phyloP scores from a whole-genome alignment of 2,113 vertebrate genomes.

The Reinhardtius hippoglossoides region DNA sequence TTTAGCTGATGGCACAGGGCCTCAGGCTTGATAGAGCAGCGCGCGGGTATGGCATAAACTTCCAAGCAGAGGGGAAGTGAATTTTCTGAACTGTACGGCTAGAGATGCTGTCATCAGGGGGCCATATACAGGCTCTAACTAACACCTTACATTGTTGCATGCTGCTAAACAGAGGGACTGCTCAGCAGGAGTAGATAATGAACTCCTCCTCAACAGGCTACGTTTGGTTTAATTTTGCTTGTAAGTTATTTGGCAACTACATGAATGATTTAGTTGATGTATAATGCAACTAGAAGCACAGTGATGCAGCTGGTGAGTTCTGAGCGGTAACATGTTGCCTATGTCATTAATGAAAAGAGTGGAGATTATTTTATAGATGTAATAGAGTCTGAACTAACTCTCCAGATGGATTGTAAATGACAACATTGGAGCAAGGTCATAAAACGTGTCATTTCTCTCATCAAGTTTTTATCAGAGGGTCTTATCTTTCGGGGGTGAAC shows the following conservation, averaged over 20 bases:
- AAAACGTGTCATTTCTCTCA: background rate
- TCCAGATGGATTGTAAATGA: background rate
- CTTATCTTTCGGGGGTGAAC: background rate
- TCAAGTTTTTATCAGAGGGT: background rate
- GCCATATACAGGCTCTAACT: background rate
- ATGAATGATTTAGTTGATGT: slow-evolving; percentile 10
- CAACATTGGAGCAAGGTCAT: background rate
- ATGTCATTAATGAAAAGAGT: no score
- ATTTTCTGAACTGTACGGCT: background rate
- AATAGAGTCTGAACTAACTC: background rate
- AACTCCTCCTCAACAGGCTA: slow-evolving; percentile 6
- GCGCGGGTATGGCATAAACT: background rate
- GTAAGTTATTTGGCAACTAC: slow-evolving; percentile 11
- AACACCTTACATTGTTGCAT: background rate
- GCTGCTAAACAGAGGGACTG: background rate
- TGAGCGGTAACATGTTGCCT: background rate
- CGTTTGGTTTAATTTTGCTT: background rate
- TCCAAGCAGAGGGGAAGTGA: background rate
- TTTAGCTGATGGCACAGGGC: background rate
- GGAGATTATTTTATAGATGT: background rate
- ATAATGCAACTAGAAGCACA: background rate
- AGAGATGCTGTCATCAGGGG: background rate
- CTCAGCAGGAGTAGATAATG: background rate
- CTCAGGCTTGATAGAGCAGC: background rate
- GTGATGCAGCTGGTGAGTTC: background rate